These are phyloP conservation scores for Caenorhabditis uteleia DNA, from an alignment of 2,888 invertebrate species.

Conservation along the genomic window DNA sequence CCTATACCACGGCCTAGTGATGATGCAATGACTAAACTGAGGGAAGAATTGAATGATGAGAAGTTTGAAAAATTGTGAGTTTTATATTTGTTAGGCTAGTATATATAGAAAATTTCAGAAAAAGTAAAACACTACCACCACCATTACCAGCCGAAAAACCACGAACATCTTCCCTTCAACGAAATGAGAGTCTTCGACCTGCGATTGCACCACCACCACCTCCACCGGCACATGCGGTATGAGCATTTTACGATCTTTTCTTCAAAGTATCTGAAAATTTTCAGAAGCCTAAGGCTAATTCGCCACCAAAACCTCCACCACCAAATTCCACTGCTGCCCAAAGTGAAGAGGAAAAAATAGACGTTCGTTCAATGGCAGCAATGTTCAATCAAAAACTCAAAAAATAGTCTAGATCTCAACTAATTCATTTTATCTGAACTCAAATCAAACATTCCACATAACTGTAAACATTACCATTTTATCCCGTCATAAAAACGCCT, in stretches of 20 bases:
- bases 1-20: constrained; percentile 30
- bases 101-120: constrained; percentile 7
- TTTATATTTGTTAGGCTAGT: neutral
- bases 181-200: constrained; percentile 42
- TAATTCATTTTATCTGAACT: too few species aligned
- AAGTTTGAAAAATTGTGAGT: constrained; percentile 20
- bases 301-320: constrained; percentile 25
- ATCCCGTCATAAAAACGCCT: too few species aligned
- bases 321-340: neutral
- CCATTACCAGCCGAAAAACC: constrained; percentile 22
- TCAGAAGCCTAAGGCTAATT: constrained; percentile 20
- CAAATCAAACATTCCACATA: too few species aligned
- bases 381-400: constrained; percentile 27
- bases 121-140: constrained; percentile 11
- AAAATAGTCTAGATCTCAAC: too few species aligned
- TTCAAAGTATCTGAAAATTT: constrained; percentile 3
- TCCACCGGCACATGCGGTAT: constrained; percentile 29
- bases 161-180: constrained; percentile 8
- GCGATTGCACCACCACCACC: constrained; percentile 50
- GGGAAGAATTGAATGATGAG: constrained; percentile 23
- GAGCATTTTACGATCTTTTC: too few species aligned
- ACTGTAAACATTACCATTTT: too few species aligned
- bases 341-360: constrained; percentile 17
- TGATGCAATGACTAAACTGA: constrained; percentile 28
- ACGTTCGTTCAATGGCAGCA: constrained; percentile 30